Conservation (phyloP, 37 sponge, comb jelly and placozoan genomes). For the Ephydatia muelleri region DNA sequence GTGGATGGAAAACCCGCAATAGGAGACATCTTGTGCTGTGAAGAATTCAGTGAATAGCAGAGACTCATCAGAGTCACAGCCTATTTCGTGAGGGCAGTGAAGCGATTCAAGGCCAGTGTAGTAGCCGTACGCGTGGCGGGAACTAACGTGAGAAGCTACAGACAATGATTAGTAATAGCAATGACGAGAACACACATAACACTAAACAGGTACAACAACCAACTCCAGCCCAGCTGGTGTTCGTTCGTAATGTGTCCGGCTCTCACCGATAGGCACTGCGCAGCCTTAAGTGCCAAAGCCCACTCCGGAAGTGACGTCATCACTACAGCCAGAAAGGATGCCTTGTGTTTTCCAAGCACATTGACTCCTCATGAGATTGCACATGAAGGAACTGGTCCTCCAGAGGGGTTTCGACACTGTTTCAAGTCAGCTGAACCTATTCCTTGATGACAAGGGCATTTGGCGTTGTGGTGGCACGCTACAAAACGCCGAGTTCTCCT, state of each 20-base stretch:
- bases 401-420: neutral
- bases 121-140: no score
- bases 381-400: neutral
- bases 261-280: no score
- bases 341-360: neutral
- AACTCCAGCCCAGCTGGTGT: no score
- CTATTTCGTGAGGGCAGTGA: constrained; percentile 15
- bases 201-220: no score
- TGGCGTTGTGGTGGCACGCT: constrained; percentile 31
- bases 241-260: no score
- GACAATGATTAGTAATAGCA: no score
- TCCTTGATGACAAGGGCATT: neutral
- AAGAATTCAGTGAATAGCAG: neutral
- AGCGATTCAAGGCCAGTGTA: neutral
- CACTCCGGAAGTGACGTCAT: no score
- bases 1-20: neutral
- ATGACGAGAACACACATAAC: no score
- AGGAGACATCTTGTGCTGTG: neutral
- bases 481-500: constrained; percentile 13
- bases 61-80: constrained; percentile 25
- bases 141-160: no score
- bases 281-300: no score
- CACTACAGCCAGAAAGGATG: no score
- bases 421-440: constrained; percentile 16
- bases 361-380: neutral